Percentiles rank a stretch among this genome's conserved stretches.
These are phyloP conservation scores for Scomberomorus guttatus DNA, from an alignment of 2,797 vertebrate genomes.

Conservation along the genomic window DNA sequence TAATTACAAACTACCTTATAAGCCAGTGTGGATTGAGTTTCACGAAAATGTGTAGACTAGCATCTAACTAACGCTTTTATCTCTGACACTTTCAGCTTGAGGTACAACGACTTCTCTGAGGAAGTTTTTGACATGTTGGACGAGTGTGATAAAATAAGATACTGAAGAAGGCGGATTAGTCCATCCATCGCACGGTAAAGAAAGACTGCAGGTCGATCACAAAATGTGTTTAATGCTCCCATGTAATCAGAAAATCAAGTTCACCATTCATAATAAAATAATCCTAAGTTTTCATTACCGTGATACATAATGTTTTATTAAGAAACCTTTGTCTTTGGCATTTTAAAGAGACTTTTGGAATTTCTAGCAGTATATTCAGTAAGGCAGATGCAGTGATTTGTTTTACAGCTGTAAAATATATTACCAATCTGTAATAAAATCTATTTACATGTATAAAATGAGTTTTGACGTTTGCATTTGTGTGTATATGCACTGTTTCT, in stretches of 20 bases:
- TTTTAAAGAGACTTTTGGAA: conserved; percentile 10
- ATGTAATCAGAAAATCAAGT: background rate
- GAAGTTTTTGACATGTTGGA: conserved; percentile 75
- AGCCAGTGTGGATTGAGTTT: background rate
- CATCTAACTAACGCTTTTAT: conserved; percentile 19
- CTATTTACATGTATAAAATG: conserved; percentile 62
- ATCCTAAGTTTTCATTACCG: background rate
- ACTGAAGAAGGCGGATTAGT: conserved; percentile 48
- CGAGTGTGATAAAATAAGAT: conserved; percentile 70
- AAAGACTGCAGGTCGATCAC: conserved; percentile 9
- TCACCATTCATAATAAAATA: background rate
- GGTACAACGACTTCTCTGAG: conserved; percentile 81
- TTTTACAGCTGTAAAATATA: conserved; percentile 67
- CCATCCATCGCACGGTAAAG: background rate
- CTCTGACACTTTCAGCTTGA: conserved; percentile 74
- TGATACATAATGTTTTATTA: conserved; percentile 64
- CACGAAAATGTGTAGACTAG: background rate
- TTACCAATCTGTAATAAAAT: conserved; percentile 64
- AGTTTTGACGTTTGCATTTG: conserved; percentile 22
- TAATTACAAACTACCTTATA: background rate
- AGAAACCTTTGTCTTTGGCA: conserved; percentile 52
- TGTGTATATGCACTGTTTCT: conserved; percentile 25
- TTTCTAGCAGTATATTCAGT: conserved; percentile 35
- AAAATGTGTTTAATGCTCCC: background rate
- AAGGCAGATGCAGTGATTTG: conserved; percentile 56